Conservation (phyloP, 2,888 invertebrate species). For the Allacma fusca region DNA sequence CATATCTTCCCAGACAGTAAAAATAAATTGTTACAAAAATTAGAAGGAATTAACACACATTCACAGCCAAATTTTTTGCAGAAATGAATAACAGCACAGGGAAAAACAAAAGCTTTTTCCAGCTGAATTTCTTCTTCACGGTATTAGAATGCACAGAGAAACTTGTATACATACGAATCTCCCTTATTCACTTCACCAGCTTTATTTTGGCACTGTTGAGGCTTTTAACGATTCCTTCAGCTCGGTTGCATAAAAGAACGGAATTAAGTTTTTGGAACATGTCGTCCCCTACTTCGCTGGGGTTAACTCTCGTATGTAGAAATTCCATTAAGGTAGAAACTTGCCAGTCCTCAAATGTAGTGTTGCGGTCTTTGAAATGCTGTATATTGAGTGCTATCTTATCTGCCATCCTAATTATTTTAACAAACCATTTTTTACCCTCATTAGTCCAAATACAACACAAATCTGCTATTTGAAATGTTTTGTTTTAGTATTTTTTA, state of each 20-base stretch:
- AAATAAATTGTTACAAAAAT: too few species aligned
- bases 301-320: constrained; percentile 52
- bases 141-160: too few species aligned
- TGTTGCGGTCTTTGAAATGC: constrained; percentile 44
- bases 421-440: too few species aligned
- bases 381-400: constrained; percentile 52
- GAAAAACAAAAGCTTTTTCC: too few species aligned
- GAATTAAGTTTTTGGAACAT: constrained; percentile 48
- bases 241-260: constrained; percentile 53
- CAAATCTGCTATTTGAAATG: too few species aligned
- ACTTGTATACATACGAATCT: too few species aligned
- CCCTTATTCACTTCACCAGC: not conserved
- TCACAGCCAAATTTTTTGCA: too few species aligned
- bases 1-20: too few species aligned
- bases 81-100: too few species aligned
- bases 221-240: constrained; percentile 48
- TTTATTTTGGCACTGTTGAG: constrained; percentile 26
- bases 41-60: too few species aligned
- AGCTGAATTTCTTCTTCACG: too few species aligned
- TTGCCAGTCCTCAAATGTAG: constrained; percentile 51
- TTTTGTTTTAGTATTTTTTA: not conserved
- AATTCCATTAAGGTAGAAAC: constrained; percentile 55
- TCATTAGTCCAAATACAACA: too few species aligned
- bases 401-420: constrained; percentile 54
- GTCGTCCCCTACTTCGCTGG: constrained; percentile 43